phyloP scores from a whole-genome alignment of 2,113 vertebrate species.

The Podocnemis expansa region DNA sequence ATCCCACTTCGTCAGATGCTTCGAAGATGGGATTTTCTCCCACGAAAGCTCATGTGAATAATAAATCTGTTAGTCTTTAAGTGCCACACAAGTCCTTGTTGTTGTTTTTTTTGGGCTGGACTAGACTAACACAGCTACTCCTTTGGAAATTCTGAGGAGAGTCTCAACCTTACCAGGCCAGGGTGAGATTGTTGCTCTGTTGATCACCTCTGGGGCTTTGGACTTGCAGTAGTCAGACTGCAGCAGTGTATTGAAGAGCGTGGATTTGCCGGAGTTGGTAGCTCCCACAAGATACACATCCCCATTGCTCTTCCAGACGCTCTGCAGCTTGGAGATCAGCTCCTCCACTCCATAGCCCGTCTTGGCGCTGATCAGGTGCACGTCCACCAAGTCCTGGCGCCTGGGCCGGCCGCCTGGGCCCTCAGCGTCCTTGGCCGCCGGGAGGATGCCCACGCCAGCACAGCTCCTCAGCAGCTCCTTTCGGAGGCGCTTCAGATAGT shows the following conservation, averaged over 20 bases:
- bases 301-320: constrained; percentile 87
- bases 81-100: too few relatives aligned
- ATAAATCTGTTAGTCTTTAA: too few relatives aligned
- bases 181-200: constrained; percentile 89
- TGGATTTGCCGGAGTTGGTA: constrained; percentile 93
- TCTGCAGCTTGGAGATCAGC: constrained; percentile 87
- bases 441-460: constrained; percentile 48
- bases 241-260: constrained; percentile 91
- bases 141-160: too few relatives aligned
- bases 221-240: constrained; percentile 91
- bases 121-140: too few relatives aligned
- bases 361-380: constrained; percentile 93
- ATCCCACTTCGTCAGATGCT: too few relatives aligned
- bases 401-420: accelerated
- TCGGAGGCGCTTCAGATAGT: constrained; percentile 82
- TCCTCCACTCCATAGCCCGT: constrained; percentile 91
- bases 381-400: constrained; percentile 64
- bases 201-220: constrained; percentile 77
- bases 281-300: constrained; percentile 91
- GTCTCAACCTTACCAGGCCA: constrained; percentile 96
- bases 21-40: too few relatives aligned
- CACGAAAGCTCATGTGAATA: too few relatives aligned
- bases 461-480: constrained; percentile 75
- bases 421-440: too few relatives aligned
- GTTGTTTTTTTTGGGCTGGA: too few relatives aligned